Evolutionary conservation across 2,797 vertebrate genomes (phyloP).

Genomic region (Dipus sagitta): DNA sequence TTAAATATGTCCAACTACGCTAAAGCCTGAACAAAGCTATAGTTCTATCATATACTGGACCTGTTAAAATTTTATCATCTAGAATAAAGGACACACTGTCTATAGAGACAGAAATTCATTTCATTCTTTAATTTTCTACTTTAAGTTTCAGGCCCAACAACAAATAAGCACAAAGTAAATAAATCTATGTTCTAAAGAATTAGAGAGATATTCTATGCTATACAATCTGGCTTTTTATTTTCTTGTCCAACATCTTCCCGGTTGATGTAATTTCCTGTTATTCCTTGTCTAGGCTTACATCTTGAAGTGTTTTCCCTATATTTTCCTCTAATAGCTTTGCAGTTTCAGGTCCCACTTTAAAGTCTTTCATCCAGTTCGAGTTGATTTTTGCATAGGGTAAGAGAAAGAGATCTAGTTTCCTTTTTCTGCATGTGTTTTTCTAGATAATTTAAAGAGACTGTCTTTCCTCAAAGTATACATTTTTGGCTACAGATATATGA

Average conservation of each 20-base stretch:
- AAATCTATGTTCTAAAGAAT: background rate
- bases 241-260: background rate
- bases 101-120: background rate
- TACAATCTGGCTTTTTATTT: background rate
- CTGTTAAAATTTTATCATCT: background rate
- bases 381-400: too few species aligned
- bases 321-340: too few species aligned
- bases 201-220: background rate
- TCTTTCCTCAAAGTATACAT: background rate
- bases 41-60: background rate
- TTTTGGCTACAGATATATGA: background rate
- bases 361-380: too few species aligned
- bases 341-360: too few species aligned
- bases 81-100: background rate
- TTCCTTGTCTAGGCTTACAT: too few species aligned
- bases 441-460: background rate
- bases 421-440: background rate
- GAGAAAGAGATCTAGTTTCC: background rate
- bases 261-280: background rate
- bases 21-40: background rate
- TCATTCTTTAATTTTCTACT: background rate
- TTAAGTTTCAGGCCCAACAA: conserved; percentile 5
- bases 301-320: too few species aligned
- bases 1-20: background rate
- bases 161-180: background rate